Evolutionary conservation across 2,797 vertebrate genomes (phyloP).

Genomic region (Salmo trutta): DNA sequence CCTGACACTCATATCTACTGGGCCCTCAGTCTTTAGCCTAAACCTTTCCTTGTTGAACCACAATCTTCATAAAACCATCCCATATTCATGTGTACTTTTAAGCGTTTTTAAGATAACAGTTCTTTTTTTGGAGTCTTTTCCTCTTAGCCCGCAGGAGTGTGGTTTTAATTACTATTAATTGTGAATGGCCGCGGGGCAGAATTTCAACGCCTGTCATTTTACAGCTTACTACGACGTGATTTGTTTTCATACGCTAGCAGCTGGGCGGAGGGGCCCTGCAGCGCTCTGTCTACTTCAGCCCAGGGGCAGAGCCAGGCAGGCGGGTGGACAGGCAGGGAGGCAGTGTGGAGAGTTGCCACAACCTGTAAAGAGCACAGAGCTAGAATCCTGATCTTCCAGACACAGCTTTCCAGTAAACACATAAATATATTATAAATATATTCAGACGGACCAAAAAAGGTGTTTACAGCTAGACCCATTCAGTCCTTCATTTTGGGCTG

Average conservation of each 20-base stretch:
- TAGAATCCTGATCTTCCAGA: conserved; percentile 23
- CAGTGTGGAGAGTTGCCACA: conserved; percentile 46
- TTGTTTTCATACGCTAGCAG: conserved; percentile 66
- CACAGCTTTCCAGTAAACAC: conserved; percentile 53
- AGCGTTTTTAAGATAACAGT: conserved; percentile 6
- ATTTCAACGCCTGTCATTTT: conserved; percentile 69
- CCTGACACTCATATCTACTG: too few relatives aligned
- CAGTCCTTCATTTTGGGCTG: too few relatives aligned
- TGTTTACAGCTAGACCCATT: conserved; percentile 31
- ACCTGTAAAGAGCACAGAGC: conserved; percentile 62
- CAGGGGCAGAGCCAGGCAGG: conserved; percentile 26
- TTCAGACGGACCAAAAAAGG: conserved; percentile 51
- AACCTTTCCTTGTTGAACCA: neutral
- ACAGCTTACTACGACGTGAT: conserved; percentile 56
- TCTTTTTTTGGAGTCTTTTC: conserved; percentile 54
- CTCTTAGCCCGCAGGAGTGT: conserved; percentile 53
- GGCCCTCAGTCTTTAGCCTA: neutral
- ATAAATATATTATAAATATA: conserved; percentile 66
- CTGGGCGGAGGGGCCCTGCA: conserved; percentile 61
- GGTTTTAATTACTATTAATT: conserved; percentile 78
- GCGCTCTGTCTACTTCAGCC: conserved; percentile 56
- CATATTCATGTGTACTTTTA: neutral
- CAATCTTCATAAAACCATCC: neutral
- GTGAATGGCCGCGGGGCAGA: conserved; percentile 76
- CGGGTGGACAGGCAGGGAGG: neutral